phyloP scores from a whole-genome alignment of 64 coral and sea anemone species.

The Pachyseris speciosa region DNA sequence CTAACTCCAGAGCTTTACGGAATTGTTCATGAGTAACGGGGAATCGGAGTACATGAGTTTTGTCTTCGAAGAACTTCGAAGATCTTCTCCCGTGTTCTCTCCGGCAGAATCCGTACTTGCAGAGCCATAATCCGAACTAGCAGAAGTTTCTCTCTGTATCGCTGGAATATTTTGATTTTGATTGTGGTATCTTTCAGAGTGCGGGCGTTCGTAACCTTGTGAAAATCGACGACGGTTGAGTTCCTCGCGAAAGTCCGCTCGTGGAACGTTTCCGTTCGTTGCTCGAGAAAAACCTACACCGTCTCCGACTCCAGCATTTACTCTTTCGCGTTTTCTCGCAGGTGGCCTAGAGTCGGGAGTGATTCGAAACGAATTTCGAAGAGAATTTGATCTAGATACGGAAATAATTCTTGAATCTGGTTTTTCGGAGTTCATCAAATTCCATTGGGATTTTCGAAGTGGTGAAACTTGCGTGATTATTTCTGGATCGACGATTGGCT shows the following conservation, averaged over 20 bases:
- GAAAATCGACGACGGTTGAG: slow-evolving; percentile 9
- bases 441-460: slow-evolving; percentile 79
- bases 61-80: slow-evolving; percentile 72
- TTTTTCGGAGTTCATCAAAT: slow-evolving; percentile 61
- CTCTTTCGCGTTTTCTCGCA: slow-evolving; percentile 36
- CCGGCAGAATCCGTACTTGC: slow-evolving; percentile 85
- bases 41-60: slow-evolving; percentile 93
- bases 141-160: slow-evolving; percentile 76
- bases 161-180: slow-evolving; percentile 5
- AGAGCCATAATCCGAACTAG: slow-evolving; percentile 93
- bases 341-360: slow-evolving; percentile 37
- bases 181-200: slow-evolving; percentile 29
- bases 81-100: slow-evolving; percentile 64
- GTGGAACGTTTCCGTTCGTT: slow-evolving; percentile 10
- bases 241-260: background rate
- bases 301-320: background rate
- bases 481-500: slow-evolving; percentile 86
- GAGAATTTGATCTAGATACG: slow-evolving; percentile 88
- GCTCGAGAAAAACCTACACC: background rate
- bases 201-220: slow-evolving; percentile 1
- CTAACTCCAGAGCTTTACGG: slow-evolving; percentile 85
- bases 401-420: slow-evolving; percentile 63
- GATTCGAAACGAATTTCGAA: slow-evolving; percentile 83
- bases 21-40: slow-evolving; percentile 96
- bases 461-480: slow-evolving; percentile 93